These are phyloP conservation scores for Herpetotheres cachinnans DNA, from an alignment of 2,113 vertebrate species.

Conservation along the genomic window DNA sequence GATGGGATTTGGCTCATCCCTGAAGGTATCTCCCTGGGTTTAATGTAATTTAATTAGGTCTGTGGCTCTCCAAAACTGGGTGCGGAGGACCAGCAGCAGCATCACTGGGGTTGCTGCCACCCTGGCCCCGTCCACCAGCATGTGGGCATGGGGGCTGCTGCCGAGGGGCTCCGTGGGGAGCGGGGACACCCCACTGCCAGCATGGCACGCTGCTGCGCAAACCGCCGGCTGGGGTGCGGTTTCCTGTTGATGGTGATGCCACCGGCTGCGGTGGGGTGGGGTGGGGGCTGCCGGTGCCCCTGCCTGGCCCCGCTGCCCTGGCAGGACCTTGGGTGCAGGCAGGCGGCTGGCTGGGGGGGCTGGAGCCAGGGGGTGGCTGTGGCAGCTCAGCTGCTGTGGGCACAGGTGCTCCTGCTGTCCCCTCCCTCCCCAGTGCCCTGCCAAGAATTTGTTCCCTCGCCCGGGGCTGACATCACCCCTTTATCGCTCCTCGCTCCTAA, in stretches of 20 bases:
- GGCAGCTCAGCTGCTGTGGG: background rate
- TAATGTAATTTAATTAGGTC: background rate
- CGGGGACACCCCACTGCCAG: rapidly evolving
- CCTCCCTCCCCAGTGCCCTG: background rate
- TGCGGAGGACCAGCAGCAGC: background rate
- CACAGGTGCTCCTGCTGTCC: background rate
- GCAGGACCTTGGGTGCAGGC: background rate
- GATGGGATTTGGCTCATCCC: background rate
- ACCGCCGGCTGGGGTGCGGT: background rate
- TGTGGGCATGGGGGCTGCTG: background rate
- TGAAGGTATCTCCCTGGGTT: background rate
- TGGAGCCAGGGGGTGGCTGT: rapidly evolving
- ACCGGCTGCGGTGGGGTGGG: rapidly evolving
- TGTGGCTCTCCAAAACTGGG: background rate
- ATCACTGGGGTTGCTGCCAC: background rate
- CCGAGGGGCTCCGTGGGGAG: rapidly evolving
- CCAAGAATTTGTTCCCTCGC: constrained; percentile 38
- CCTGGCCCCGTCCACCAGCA: rapidly evolving
- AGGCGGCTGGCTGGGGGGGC: background rate
- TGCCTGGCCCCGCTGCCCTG: rapidly evolving
- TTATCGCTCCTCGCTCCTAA: background rate
- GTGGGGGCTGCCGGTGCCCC: background rate
- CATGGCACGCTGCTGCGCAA: rapidly evolving
- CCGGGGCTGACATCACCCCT: background rate
- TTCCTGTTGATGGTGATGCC: background rate